A percentile compares a stretch with the other conserved stretches of the same genome.
Evolutionary conservation across 2,797 vertebrate genomes (phyloP).

Genomic region (Amniataba percoides): DNA sequence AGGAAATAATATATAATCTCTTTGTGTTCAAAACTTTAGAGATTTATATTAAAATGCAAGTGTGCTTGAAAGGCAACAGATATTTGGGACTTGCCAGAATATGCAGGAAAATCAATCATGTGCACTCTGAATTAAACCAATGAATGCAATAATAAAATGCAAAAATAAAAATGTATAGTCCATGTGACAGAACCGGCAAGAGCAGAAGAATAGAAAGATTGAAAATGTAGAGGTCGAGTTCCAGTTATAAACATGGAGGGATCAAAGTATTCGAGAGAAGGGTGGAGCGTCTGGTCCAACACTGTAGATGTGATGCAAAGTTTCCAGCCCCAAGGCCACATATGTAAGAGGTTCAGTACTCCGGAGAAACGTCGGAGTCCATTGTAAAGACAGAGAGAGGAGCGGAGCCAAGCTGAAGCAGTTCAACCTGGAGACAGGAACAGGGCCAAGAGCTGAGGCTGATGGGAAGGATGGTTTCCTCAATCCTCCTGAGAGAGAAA

Average conservation of each 20-base stretch:
- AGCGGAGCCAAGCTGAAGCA: background rate
- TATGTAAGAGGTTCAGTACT: background rate
- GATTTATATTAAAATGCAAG: background rate
- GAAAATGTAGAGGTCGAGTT: background rate
- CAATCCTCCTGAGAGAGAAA: constrained; percentile 81
- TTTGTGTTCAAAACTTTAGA: background rate
- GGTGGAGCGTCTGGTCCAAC: background rate
- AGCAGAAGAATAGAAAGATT: background rate
- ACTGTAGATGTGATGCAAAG: background rate
- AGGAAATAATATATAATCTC: background rate
- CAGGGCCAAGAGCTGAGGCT: background rate
- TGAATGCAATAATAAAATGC: background rate
- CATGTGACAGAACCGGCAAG: background rate
- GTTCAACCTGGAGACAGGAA: constrained; percentile 5
- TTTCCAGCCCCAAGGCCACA: constrained; percentile 20
- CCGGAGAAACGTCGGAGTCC: background rate
- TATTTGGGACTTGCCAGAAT: background rate
- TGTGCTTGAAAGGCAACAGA: background rate
- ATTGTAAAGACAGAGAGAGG: background rate
- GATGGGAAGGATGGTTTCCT: constrained; percentile 39
- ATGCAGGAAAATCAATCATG: background rate
- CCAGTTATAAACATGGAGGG: background rate
- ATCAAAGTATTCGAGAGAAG: constrained; percentile 14
- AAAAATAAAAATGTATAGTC: background rate
- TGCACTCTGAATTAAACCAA: background rate